Base-by-base conservation (phyloP, 2,888 invertebrate genomes). In the Acanthacorydalis orientalis region DNA sequence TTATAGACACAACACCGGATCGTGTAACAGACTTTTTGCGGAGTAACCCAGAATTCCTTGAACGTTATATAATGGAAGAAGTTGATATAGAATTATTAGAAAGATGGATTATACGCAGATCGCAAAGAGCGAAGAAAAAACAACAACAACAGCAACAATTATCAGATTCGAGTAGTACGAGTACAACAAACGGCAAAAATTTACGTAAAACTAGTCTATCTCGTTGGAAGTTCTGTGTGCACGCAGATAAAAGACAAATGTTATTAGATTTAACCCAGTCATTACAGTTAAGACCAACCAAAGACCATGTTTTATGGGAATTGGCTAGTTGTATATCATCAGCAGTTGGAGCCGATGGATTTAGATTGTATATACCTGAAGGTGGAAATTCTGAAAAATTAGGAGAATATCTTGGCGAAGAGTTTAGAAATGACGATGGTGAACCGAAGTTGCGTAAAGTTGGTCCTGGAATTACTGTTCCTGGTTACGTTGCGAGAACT, bases 321-420 rank as follows among this genome's bases (percentile, higher is more conserved):
- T 60, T 85, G 35, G 75, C 78, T 0, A 69, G 68, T 44, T 78
- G 78, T 58, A 77, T 83, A 44, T 72, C 74, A 23, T 69, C 73
- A 11, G 77, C 81, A 0, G 73, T 83, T 1, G 73, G 72, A 32
- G 80, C 80, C 0, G 80, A 82, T 56, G 78, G 77, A 1, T 77
- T 75, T 60, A 60, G 75, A 54, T 64, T 80, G 41, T 77, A 75
- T 58, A 58, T 78, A 43, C 66, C 70, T 1, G 74, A 77, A 54
- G 63, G 59, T 43, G 60, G 59, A 7, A 63, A 65, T 50, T 58
- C 64, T 6, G 64, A 65, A 34, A 57, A 58, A 35, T 57, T 70
- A 46, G 57, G 61, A 15, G 55, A 66, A 8, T 69, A 66, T 52
- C 52, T 64, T 37, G 67, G 65, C 23, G 55, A 61, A 14, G 61